Percentiles rank a stretch among this genome's conserved stretches.
Conservation (phyloP, 2,797 vertebrate genomes). For the Notolabrus celidotus region DNA sequence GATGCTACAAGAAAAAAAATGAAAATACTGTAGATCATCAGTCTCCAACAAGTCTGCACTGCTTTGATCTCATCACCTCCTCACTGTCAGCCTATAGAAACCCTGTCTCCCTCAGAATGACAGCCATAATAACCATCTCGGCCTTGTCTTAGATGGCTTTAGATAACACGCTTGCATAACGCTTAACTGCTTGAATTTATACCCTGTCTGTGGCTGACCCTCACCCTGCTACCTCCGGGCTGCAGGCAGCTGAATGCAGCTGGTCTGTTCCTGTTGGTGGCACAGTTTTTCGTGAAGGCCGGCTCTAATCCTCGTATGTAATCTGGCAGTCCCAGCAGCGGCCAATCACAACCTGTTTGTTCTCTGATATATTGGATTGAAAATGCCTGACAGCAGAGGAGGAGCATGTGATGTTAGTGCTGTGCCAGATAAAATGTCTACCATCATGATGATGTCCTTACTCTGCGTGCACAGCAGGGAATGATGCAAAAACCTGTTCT, state of each 20-base stretch:
- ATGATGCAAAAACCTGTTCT: too few relatives aligned
- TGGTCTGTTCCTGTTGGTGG: conserved; percentile 60
- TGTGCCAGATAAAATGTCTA: conserved; percentile 47
- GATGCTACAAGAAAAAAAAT: conserved; percentile 15
- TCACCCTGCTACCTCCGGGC: conserved; percentile 66
- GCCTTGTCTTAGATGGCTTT: conserved; percentile 74
- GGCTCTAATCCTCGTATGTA: conserved; percentile 76
- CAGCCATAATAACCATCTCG: conserved; percentile 69
- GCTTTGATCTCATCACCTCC: conserved; percentile 64
- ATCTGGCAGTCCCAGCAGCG: conserved; percentile 76
- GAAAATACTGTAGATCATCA: conserved; percentile 34
- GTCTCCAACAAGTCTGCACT: conserved; percentile 55
- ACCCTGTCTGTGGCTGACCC: conserved; percentile 58
- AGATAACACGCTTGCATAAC: conserved; percentile 75
- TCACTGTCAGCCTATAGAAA: conserved; percentile 56
- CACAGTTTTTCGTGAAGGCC: conserved; percentile 58
- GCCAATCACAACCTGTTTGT: conserved; percentile 70
- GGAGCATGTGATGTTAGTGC: conserved; percentile 62
- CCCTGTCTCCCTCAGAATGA: conserved; percentile 64
- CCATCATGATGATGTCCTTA: conserved; percentile 38
- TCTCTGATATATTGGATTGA: conserved; percentile 67
- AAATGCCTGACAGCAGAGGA: conserved; percentile 71
- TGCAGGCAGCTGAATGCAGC: conserved; percentile 52
- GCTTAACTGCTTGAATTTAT: conserved; percentile 70
- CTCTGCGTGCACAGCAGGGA: background rate